Evolutionary conservation across 2,113 vertebrate genomes (phyloP), one percentile per base, ranked within the genome.

Genomic region (western clawed frog (Xenopus tropicalis)): DNA sequence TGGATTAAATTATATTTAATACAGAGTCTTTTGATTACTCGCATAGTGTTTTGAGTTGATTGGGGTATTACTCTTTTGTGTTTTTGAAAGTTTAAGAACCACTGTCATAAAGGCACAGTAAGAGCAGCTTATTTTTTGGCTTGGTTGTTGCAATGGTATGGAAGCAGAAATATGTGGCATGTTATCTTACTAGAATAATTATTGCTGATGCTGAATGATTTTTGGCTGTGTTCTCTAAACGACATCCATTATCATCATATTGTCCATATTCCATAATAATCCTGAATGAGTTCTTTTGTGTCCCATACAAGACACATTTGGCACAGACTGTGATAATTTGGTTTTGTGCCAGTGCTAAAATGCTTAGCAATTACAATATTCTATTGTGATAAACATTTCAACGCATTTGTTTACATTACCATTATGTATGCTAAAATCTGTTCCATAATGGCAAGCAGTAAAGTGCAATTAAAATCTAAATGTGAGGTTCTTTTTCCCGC

Each of bases 391-490:
- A 23, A 74, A 68, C 56, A 74, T 74, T 68, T 74, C 61, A 57
- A 67, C 44, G 42, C 57, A 74, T 68, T 68, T 68, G 65, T 74
- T 74, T 74, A 68, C 72, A 74, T 74, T 74, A 74, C 56, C 61
- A 58, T 68, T 68, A 61, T 74, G 66, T 19, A 20, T 54, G 14
- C 46, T 14, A 51, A 74, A 68, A 74, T 74, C 64, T 69, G 72
- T 67, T 74, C 46, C 25, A 52, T 74, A 74, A 74, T 22, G 54
- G 29, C 63, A 1, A 67, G 23, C 46, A 74, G 66, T 74, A 67
- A 74, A 67, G 54, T 59, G 56, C 42, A 67, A 74, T 74, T 67
- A 61, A 74, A 54, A 29, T 46, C 64, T 56, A 74, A 73, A 74
- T 61, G 43, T 20, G 20, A 48, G 52, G 16, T n/a, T 54, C 9